Percentiles rank a stretch among this genome's conserved stretches.
Evolutionary conservation across 2,113 vertebrate species (phyloP).

Genomic region (Callipepla californica): DNA sequence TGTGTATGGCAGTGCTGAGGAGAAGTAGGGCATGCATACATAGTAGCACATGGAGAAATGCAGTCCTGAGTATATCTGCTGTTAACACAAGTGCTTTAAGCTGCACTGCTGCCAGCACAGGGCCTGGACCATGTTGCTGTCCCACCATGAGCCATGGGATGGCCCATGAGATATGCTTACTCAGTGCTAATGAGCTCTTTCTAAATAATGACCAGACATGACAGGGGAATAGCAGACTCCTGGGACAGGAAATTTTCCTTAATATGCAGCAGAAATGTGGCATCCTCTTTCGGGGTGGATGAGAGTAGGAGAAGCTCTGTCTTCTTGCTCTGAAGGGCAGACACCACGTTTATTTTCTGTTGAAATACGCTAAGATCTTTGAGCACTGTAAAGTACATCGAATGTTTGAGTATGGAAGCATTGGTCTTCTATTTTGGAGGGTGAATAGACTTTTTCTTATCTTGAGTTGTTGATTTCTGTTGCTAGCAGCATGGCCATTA

Average conservation of each 20-base stretch:
- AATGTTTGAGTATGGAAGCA: background rate
- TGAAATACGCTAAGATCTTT: background rate
- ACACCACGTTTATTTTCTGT: background rate
- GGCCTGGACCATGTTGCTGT: background rate
- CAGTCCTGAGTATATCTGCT: background rate
- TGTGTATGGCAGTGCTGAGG: background rate
- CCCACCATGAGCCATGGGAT: background rate
- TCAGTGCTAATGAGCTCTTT: constrained; percentile 6
- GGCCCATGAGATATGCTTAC: background rate
- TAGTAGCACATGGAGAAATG: background rate
- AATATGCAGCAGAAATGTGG: background rate
- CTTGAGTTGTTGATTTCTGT: background rate
- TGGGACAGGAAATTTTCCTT: background rate
- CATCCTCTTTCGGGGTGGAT: background rate
- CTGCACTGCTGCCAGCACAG: background rate
- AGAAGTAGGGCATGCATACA: rapidly evolving
- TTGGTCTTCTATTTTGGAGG: background rate
- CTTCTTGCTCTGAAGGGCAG: background rate
- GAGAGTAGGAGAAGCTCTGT: background rate
- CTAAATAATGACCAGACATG: background rate
- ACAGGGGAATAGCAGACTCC: background rate
- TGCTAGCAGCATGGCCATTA: background rate
- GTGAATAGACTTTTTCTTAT: background rate
- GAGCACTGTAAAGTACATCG: background rate
- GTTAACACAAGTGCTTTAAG: background rate